Percentiles rank a stretch among this genome's conserved stretches.
Evolutionary conservation across 2,888 invertebrate species (phyloP).

Genomic region (Timema podura): DNA sequence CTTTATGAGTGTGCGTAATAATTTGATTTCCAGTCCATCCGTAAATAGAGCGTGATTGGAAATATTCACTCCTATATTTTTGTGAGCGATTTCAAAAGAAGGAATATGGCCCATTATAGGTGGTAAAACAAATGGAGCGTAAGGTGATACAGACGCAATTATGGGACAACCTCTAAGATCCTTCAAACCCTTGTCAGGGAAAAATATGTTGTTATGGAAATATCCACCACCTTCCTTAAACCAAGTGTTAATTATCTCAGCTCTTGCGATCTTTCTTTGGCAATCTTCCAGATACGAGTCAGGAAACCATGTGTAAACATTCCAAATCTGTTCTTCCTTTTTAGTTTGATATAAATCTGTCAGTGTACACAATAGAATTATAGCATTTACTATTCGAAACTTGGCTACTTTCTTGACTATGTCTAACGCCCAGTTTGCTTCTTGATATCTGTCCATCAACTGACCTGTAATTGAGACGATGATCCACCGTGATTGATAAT

Average conservation of each 20-base stretch:
- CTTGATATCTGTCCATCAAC: too few species aligned
- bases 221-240: not conserved
- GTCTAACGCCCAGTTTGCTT: too few species aligned
- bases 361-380: not conserved
- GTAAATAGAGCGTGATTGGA: too few species aligned
- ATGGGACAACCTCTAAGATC: not conserved
- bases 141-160: not conserved
- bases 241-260: not conserved
- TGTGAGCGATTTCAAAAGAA: too few species aligned
- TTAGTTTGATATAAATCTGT: not conserved
- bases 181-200: not conserved
- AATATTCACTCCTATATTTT: too few species aligned
- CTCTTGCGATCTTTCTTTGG: not conserved
- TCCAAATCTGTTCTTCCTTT: not conserved
- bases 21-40: too few species aligned
- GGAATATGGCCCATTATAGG: not conserved
- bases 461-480: too few species aligned
- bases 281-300: not conserved
- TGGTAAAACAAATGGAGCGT: not conserved
- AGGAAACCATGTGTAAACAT: conserved; percentile 1
- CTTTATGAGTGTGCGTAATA: too few species aligned
- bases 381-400: conserved; percentile 1
- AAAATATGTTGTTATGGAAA: not conserved
- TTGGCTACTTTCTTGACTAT: not conserved
- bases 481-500: too few species aligned